Evolutionary conservation across 2,888 invertebrate species (phyloP), one percentile per base, ranked within the genome.

Genomic region (Mystacides longicornis): DNA sequence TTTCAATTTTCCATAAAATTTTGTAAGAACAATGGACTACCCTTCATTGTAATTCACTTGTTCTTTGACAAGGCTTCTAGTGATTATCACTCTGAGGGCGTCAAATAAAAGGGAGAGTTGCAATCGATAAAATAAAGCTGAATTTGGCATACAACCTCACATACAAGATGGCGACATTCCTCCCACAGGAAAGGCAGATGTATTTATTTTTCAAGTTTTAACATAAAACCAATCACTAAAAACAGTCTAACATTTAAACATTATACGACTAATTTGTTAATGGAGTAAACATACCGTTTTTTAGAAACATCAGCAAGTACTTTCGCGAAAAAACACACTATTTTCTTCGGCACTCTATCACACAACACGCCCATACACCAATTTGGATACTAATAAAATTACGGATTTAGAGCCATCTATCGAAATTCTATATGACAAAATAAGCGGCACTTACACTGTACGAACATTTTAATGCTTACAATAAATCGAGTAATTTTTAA

Each of bases 381-480:
- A 72, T 64, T 68, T 70, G 70, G 70, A 73, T 70, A 74, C 72
- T 71, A 74, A 75, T 74, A 75, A 75, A 74, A 75, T 75, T 74
- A 70, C 69, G 72, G 37, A 69, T 72, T 31, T 73, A 74, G 72
- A 75, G 75, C 73, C 75, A 71, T 73, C 76, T 75, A 71, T 69
- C 65, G 72, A 27, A 43, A 45, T 4, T n/a, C 3, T 37, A 37
- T 14, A n/a, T n/a, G n/a, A n/a, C n/a, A n/a, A n/a, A n/a, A n/a
- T n/a, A n/a, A n/a, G n/a, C n/a, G n/a, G n/a, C n/a, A n/a, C n/a
- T n/a, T n/a, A n/a, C n/a, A n/a, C n/a, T n/a, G n/a, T n/a, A n/a
- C n/a, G n/a, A n/a, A n/a, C n/a, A n/a, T n/a, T n/a, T n/a, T n/a
- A n/a, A n/a, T n/a, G n/a, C n/a, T n/a, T n/a, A n/a, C n/a, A n/a